phyloP scores from a whole-genome alignment of 2,113 vertebrate genomes.

The Oenanthe melanoleuca region DNA sequence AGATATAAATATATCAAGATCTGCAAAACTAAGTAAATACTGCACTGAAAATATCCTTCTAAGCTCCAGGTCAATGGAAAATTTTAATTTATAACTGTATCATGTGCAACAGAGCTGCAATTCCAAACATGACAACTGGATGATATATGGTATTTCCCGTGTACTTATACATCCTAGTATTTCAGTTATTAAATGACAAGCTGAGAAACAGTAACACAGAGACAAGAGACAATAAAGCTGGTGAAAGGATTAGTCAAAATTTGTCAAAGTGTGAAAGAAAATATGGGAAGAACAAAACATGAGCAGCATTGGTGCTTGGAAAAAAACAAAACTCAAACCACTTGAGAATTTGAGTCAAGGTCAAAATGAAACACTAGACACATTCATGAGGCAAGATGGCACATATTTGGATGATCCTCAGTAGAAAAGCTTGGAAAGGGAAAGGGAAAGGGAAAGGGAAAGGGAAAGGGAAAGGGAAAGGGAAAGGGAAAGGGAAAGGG shows the following conservation, averaged over 20 bases:
- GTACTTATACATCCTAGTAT: slow-evolving; percentile 27
- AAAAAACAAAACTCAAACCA: not conserved
- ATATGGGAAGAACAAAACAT: slow-evolving; percentile 20
- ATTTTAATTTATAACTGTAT: slow-evolving; percentile 53
- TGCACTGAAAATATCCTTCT: slow-evolving; percentile 4
- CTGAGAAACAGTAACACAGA: slow-evolving; percentile 17
- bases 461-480: not conserved
- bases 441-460: not conserved
- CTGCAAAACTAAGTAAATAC: slow-evolving; percentile 33
- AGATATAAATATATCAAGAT: not conserved
- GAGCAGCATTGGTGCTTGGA: not conserved
- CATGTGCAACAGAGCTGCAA: slow-evolving; percentile 31
- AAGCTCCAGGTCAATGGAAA: slow-evolving; percentile 35
- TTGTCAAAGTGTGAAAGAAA: slow-evolving; percentile 34
- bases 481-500: not conserved
- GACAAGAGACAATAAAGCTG: slow-evolving; percentile 10
- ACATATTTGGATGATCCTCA: not conserved
- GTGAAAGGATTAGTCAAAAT: slow-evolving; percentile 31
- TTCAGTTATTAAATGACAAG: slow-evolving; percentile 53
- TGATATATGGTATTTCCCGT: slow-evolving; percentile 37
- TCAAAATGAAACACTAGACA: slow-evolving; percentile 33
- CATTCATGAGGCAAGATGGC: not conserved
- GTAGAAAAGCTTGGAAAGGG: not conserved
- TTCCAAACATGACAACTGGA: slow-evolving; percentile 51
- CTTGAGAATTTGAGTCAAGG: slow-evolving; percentile 20